Percentiles rank a stretch among this genome's conserved stretches.
phyloP scores from a whole-genome alignment of 2,888 invertebrate species.

The Lasioglossum malachurum region DNA sequence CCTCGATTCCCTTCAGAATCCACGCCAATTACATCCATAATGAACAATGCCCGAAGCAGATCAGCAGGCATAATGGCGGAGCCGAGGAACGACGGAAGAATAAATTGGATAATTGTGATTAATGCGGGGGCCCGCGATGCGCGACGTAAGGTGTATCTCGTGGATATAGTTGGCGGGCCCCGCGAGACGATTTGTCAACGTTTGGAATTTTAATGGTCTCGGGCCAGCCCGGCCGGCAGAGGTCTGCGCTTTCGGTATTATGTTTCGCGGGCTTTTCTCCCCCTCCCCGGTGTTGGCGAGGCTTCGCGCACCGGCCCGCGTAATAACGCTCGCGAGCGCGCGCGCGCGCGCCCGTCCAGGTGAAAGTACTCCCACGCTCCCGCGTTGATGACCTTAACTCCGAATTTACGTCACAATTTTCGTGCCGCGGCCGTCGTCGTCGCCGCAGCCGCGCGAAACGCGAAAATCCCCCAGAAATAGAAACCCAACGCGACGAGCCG shows the following conservation, averaged over 20 bases:
- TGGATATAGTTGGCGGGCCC: not conserved
- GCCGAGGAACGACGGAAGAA: conserved; percentile 18
- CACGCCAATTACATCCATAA: conserved; percentile 13
- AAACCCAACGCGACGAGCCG: conserved; percentile 18
- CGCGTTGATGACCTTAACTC: conserved; percentile 59
- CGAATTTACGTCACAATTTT: conserved; percentile 68
- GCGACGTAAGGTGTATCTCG: conserved; percentile 28
- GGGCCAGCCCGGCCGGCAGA: conserved; percentile 4
- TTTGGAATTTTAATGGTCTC: conserved; percentile 63
- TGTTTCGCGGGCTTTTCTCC: conserved; percentile 56
- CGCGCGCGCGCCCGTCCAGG: conserved; percentile 43
- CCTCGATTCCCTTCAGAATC: conserved; percentile 6
- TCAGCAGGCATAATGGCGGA: conserved; percentile 1
- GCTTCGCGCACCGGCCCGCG: not conserved
- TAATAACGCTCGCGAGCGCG: conserved; percentile 52
- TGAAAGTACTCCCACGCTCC: conserved; percentile 72
- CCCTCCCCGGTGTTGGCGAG: not conserved
- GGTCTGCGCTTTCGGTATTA: conserved; percentile 53
- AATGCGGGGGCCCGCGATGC: conserved; percentile 23
- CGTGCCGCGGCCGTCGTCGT: conserved; percentile 10
- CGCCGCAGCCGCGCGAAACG: not conserved
- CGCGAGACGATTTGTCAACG: conserved; percentile 62
- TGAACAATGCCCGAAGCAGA: conserved; percentile 8
- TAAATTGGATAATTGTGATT: conserved; percentile 52
- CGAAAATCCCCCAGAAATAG: conserved; percentile 50